phyloP scores from a whole-genome alignment of 2,888 invertebrate species.

The Scotopteryx bipunctaria region DNA sequence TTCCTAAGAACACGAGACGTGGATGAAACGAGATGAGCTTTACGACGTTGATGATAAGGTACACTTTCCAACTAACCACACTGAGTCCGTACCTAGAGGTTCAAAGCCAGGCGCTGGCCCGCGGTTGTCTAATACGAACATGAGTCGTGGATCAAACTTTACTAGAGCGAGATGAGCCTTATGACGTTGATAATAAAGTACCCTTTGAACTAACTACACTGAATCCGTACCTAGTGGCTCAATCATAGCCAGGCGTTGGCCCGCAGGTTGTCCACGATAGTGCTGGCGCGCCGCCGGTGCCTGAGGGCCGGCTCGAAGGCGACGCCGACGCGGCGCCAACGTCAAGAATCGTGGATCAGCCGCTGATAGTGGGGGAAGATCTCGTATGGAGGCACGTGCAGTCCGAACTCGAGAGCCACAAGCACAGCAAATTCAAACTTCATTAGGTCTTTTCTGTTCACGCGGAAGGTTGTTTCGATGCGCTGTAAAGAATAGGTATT shows the following conservation, averaged over 20 bases:
- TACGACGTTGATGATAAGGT: too few species aligned
- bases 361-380: conserved; percentile 98
- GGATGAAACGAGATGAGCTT: too few species aligned
- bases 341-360: conserved; percentile 95
- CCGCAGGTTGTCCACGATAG: conserved; percentile 62
- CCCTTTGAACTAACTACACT: background rate
- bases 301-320: conserved; percentile 29
- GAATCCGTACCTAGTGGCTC: background rate
- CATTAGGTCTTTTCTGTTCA: conserved; percentile 95
- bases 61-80: too few species aligned
- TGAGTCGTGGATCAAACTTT: too few species aligned
- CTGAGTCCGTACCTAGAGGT: too few species aligned
- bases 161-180: too few species aligned
- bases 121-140: too few species aligned
- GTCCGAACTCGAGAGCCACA: conserved; percentile 96
- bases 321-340: conserved; percentile 55
- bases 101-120: too few species aligned
- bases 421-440: conserved; percentile 97
- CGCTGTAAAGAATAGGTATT: conserved; percentile 83
- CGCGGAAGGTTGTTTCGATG: conserved; percentile 94
- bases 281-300: conserved; percentile 59
- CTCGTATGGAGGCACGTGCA: conserved; percentile 96
- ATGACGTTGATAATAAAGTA: too few species aligned
- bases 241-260: conserved; percentile 53
- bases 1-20: too few species aligned